phyloP scores from a whole-genome alignment of 2,113 vertebrate genomes.

The Cephalopholis sonnerati region DNA sequence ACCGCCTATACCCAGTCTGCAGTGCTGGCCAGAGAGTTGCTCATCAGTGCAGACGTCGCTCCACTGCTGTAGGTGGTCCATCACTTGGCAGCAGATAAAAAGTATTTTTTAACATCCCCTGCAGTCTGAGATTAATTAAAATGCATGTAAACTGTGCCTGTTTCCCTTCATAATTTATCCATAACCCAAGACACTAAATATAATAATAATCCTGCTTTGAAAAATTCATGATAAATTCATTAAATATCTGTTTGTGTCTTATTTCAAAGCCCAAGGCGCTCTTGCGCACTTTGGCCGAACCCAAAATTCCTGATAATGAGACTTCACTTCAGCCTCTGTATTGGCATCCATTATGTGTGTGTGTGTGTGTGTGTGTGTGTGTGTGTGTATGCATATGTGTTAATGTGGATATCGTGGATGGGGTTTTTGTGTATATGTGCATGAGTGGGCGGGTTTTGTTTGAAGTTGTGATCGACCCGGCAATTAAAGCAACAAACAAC shows the following conservation, averaged over 20 bases:
- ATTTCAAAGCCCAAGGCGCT: conserved; percentile 70
- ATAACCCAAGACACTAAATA: conserved; percentile 82
- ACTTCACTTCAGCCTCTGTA: conserved; percentile 42
- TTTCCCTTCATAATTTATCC: conserved; percentile 84
- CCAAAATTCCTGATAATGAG: conserved; percentile 52
- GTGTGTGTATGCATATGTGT: no score
- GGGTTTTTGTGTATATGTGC: conserved; percentile 12
- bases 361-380: conserved; percentile 13
- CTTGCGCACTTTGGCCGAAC: conserved; percentile 80
- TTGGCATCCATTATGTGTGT: conserved; percentile 40
- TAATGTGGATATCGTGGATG: conserved; percentile 32
- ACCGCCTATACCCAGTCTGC: conserved; percentile 30
- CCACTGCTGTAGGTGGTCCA: conserved; percentile 74
- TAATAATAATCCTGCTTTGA: conserved; percentile 76
- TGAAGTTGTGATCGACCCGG: conserved; percentile 51
- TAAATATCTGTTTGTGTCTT: conserved; percentile 77
- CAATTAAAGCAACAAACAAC: conserved; percentile 65
- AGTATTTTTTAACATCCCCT: conserved; percentile 73
- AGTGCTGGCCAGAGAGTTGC: conserved; percentile 38
- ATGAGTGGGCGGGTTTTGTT: conserved; percentile 36
- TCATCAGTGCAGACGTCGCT: conserved; percentile 59
- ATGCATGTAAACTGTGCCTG: conserved; percentile 80
- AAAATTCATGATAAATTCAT: conserved; percentile 80
- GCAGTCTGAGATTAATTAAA: conserved; percentile 84
- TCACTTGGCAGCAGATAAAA: conserved; percentile 83